Evolutionary conservation across 2,888 invertebrate genomes (phyloP).

Genomic region (Pogonocherus hispidulus): DNA sequence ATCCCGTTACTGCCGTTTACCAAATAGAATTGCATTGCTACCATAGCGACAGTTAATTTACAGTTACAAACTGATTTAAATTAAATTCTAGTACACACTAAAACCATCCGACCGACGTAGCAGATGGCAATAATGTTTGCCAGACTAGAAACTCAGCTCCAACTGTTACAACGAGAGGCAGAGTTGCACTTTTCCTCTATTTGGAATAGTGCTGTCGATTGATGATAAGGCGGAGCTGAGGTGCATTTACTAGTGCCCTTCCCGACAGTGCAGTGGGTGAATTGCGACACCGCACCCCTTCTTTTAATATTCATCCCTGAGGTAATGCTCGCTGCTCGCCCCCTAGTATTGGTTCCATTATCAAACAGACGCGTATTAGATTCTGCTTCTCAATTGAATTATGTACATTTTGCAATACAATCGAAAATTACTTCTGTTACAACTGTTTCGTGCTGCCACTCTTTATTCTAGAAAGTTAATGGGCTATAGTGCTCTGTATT

Average conservation of each 20-base stretch:
- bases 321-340: slow-evolving; percentile 14
- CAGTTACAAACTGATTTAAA: slow-evolving; percentile 10
- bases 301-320: slow-evolving; percentile 30
- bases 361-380: slow-evolving; percentile 22
- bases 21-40: neutral
- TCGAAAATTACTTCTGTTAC: neutral
- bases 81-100: slow-evolving; percentile 12
- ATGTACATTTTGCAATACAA: neutral
- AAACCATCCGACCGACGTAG: neutral
- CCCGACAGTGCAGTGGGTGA: slow-evolving; percentile 1
- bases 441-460: neutral
- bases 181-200: slow-evolving; percentile 3
- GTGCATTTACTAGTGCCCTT: slow-evolving; percentile 18
- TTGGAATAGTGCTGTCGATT: neutral
- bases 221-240: slow-evolving; percentile 1
- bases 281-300: slow-evolving; percentile 28
- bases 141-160: slow-evolving; percentile 16
- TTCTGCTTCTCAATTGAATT: slow-evolving; percentile 21
- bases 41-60: neutral
- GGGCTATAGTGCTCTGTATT: no score
- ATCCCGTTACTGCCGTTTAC: neutral
- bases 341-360: slow-evolving; percentile 15
- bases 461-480: neutral
- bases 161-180: slow-evolving; percentile 17
- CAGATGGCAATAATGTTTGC: slow-evolving; percentile 26